These are phyloP conservation scores for Drosophila nigromelanica DNA, from an alignment of 1,140 invertebrate genomes.

Conservation along the genomic window DNA sequence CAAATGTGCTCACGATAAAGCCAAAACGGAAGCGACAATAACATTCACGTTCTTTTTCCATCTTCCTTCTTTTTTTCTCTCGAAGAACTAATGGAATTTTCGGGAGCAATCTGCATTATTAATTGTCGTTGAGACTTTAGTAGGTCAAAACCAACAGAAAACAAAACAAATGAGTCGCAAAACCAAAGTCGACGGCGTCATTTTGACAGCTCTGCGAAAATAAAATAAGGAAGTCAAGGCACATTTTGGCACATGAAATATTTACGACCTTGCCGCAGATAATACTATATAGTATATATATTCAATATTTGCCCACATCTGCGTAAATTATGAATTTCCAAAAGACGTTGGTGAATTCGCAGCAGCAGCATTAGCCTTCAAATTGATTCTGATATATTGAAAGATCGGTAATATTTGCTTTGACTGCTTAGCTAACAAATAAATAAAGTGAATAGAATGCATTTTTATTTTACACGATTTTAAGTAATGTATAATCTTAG, in stretches of 20 bases:
- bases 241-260: constrained; percentile 56
- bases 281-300: neutral
- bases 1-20: constrained; percentile 23
- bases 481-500: too few relatives aligned
- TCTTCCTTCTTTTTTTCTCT: constrained; percentile 5
- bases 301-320: constrained; percentile 42
- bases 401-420: too few relatives aligned
- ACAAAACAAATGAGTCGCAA: constrained; percentile 28
- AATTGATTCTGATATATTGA: neutral
- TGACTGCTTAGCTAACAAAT: too few relatives aligned
- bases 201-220: constrained; percentile 19
- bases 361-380: neutral
- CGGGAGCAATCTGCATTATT: constrained; percentile 28
- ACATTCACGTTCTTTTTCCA: constrained; percentile 6
- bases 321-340: constrained; percentile 3
- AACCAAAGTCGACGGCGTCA: neutral
- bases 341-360: neutral
- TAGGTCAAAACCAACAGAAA: constrained; percentile 59
- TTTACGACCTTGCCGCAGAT: constrained; percentile 61
- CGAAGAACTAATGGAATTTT: constrained; percentile 22
- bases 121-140: constrained; percentile 26
- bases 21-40: constrained; percentile 57
- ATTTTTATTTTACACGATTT: too few relatives aligned
- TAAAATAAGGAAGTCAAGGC: constrained; percentile 37
- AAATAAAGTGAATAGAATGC: too few relatives aligned